Conservation (phyloP, 2,888 invertebrate species). For the Theretra japonica region DNA sequence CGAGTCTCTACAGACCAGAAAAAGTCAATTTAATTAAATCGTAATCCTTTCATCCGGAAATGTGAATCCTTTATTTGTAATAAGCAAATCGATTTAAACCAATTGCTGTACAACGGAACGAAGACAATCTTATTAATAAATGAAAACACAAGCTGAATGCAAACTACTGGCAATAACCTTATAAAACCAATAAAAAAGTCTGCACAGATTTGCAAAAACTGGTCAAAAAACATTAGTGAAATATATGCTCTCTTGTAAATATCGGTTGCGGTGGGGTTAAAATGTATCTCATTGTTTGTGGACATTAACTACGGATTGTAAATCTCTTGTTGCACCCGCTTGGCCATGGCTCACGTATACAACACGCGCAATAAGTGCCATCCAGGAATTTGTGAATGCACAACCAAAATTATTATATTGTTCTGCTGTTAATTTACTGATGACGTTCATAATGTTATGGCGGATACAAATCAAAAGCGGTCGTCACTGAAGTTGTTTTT, state of each 20-base stretch:
- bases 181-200: constrained; percentile 63
- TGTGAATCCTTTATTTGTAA: constrained; percentile 10
- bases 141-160: constrained; percentile 64
- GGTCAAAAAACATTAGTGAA: constrained; percentile 72
- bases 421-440: constrained; percentile 9
- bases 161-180: constrained; percentile 68
- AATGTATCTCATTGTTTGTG: constrained; percentile 78
- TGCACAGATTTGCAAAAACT: constrained; percentile 62
- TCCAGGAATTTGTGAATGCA: constrained; percentile 10
- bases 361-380: constrained; percentile 29
- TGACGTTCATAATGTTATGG: background rate
- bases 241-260: constrained; percentile 73
- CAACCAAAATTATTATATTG: constrained; percentile 5
- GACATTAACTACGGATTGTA: constrained; percentile 77
- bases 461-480: too few species aligned
- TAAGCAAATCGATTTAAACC: constrained; percentile 12
- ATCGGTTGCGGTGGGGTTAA: constrained; percentile 70
- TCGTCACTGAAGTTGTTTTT: too few species aligned
- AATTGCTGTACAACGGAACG: constrained; percentile 44
- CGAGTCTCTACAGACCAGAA: constrained; percentile 44
- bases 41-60: constrained; percentile 46
- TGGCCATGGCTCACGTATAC: constrained; percentile 21
- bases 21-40: constrained; percentile 65
- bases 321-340: constrained; percentile 64
- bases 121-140: constrained; percentile 59